Conservation (phyloP, 2,888 invertebrate genomes). For the Agelastica alni region DNA sequence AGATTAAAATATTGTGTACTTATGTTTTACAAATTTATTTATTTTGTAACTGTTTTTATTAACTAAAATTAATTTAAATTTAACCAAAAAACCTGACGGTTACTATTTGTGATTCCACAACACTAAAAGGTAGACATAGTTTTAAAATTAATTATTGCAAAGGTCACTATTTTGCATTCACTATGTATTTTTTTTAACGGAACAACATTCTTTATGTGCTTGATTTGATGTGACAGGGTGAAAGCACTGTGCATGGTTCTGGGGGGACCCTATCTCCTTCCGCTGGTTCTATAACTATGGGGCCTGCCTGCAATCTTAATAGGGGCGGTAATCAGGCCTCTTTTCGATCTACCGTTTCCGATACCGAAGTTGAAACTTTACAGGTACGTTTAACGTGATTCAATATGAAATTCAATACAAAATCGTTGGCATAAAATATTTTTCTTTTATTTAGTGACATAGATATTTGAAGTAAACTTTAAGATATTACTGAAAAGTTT, state of each 20-base stretch:
- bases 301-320: conserved; percentile 71
- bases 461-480: no score
- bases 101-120: conserved; percentile 2
- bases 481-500: no score
- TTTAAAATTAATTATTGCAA: background rate
- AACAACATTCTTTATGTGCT: conserved; percentile 45
- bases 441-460: no score
- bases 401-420: background rate
- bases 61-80: no score
- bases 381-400: conserved; percentile 68
- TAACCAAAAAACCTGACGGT: background rate
- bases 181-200: conserved; percentile 20
- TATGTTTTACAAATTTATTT: no score
- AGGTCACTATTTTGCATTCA: conserved; percentile 12
- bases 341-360: conserved; percentile 90
- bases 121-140: background rate
- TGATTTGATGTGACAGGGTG: conserved; percentile 57
- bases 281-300: conserved; percentile 80
- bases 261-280: conserved; percentile 63
- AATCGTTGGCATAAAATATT: no score
- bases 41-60: no score
- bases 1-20: no score
- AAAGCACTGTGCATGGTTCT: conserved; percentile 71
- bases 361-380: conserved; percentile 89
- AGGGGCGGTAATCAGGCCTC: conserved; percentile 73